These are phyloP conservation scores for Diuraphis noxia DNA, from an alignment of 1,140 invertebrate species.

Conservation along the genomic window DNA sequence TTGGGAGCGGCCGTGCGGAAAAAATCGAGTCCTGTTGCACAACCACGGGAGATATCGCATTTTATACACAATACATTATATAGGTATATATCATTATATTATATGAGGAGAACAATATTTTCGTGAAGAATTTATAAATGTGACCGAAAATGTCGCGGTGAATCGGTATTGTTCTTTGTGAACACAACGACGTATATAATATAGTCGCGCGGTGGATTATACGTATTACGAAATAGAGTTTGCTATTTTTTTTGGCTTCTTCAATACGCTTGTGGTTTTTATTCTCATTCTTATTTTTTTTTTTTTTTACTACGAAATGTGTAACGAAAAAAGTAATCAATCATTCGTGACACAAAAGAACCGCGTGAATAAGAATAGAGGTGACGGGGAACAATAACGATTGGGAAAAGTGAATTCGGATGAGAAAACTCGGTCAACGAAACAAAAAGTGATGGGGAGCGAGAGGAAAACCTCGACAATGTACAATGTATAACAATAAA, in stretches of 20 bases:
- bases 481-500: background rate
- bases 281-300: background rate
- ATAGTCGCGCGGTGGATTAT: background rate
- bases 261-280: slow-evolving; percentile 45
- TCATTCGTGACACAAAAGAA: slow-evolving; percentile 53
- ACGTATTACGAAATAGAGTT: slow-evolving; percentile 21
- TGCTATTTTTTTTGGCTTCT: slow-evolving; percentile 35
- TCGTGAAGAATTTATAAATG: slow-evolving; percentile 38
- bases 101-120: slow-evolving; percentile 10
- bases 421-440: slow-evolving; percentile 53
- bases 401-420: slow-evolving; percentile 53
- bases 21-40: slow-evolving; percentile 49
- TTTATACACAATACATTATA: background rate
- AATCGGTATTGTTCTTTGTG: slow-evolving; percentile 44
- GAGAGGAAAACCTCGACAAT: slow-evolving; percentile 1
- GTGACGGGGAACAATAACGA: slow-evolving; percentile 33
- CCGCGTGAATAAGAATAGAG: slow-evolving; percentile 50
- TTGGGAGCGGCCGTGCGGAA: slow-evolving; percentile 50
- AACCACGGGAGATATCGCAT: slow-evolving; percentile 10
- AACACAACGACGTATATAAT: background rate
- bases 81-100: background rate
- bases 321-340: slow-evolving; percentile 41
- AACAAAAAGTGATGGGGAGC: slow-evolving; percentile 42
- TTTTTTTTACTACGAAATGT: background rate
- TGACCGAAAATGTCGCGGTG: slow-evolving; percentile 39